Percentiles rank a stretch among this genome's conserved stretches.
Conservation (phyloP, 2,888 invertebrate species). For the Oxyteleia sp. region DNA sequence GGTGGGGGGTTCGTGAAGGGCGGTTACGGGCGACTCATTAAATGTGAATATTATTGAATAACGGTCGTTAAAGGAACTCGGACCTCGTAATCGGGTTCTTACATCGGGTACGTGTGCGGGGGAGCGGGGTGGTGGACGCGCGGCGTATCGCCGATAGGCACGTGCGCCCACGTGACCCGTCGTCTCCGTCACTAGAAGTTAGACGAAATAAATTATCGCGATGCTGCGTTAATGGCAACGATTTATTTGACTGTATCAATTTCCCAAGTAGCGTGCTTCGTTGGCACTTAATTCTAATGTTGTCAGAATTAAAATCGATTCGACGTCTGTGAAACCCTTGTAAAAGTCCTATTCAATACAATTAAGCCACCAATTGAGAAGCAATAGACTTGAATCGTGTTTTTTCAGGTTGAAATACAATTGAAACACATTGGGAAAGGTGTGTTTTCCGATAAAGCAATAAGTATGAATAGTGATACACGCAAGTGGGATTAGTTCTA, state of each 20-base stretch:
- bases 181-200: conserved; percentile 56
- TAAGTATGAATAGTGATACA: no score
- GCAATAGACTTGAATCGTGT: no score
- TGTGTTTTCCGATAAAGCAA: no score
- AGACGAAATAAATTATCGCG: conserved; percentile 65
- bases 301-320: no score
- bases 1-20: conserved; percentile 84
- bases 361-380: no score
- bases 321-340: no score
- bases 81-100: conserved; percentile 74
- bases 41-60: conserved; percentile 85
- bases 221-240: conserved; percentile 56
- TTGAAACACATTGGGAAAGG: no score
- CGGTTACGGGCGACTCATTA: conserved; percentile 84
- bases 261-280: conserved; percentile 25
- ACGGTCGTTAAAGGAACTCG: conserved; percentile 81
- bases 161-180: conserved; percentile 68
- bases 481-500: no score
- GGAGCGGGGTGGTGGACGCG: conserved; percentile 34
- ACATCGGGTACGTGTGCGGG: conserved; percentile 56
- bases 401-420: no score
- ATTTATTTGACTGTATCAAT: conserved; percentile 56
- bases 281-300: no score
- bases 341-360: no score
- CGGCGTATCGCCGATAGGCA: conserved; percentile 57